Conservation (phyloP, 37 sponge, comb jelly and placozoan species). For the Spongilla lacustris region DNA sequence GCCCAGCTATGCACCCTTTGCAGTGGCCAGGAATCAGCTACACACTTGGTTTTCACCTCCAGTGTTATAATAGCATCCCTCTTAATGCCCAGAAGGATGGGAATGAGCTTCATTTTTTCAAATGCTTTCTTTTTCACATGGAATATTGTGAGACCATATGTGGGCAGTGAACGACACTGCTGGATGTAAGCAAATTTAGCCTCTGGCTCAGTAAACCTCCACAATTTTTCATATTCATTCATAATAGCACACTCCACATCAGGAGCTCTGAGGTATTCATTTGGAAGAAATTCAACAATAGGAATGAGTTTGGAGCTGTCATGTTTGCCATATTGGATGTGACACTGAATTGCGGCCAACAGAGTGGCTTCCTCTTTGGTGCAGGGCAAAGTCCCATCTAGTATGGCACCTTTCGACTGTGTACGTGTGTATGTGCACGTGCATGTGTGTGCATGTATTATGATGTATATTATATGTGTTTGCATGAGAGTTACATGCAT, state of each 20-base stretch:
- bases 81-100: not conserved
- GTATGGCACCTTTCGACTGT: not conserved
- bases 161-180: not conserved
- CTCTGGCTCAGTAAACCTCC: not conserved
- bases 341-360: constrained; percentile 29
- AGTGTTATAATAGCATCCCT: not conserved
- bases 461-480: too few species aligned
- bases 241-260: not conserved
- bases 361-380: constrained; percentile 25
- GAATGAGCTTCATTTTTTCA: not conserved
- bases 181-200: constrained; percentile 2
- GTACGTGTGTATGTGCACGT: not conserved
- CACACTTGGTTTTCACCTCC: not conserved
- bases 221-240: not conserved
- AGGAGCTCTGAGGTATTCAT: not conserved
- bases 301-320: not conserved
- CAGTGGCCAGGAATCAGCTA: not conserved
- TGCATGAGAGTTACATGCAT: too few species aligned
- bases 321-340: not conserved
- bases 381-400: not conserved
- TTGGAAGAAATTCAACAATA: not conserved
- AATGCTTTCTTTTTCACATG: not conserved
- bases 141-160: not conserved
- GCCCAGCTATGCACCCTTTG: not conserved
- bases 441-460: not conserved